A percentile compares a stretch with the other conserved stretches of the same genome.
Evolutionary conservation across 1,140 invertebrate species (phyloP).

Genomic region (Bombus pyrosoma): DNA sequence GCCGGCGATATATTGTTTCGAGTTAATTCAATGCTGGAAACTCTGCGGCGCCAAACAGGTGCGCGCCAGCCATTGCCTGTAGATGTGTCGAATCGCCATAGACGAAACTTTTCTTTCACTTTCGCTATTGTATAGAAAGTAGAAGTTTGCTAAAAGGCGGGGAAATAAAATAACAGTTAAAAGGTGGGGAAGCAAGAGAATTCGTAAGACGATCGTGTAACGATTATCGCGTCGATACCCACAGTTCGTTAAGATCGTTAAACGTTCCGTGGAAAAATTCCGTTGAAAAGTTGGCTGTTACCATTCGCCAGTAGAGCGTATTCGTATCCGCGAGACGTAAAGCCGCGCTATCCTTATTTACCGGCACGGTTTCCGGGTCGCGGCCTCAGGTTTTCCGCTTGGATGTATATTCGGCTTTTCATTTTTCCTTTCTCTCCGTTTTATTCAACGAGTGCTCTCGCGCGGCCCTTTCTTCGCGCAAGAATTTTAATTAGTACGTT

Average conservation of each 20-base stretch:
- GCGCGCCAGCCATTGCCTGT: background rate
- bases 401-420: constrained; percentile 7
- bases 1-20: constrained; percentile 71
- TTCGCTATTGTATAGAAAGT: background rate
- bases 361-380: background rate
- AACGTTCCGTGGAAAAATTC: background rate
- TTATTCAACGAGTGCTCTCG: constrained; percentile 4
- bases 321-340: background rate
- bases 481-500: constrained; percentile 56
- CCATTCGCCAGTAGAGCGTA: background rate
- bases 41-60: constrained; percentile 37
- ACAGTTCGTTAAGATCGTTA: background rate
- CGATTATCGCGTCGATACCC: background rate
- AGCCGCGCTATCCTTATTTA: background rate
- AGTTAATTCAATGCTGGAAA: constrained; percentile 70
- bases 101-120: background rate
- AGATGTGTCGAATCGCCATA: background rate
- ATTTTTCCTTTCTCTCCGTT: background rate
- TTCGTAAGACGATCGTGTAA: background rate
- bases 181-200: background rate
- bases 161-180: background rate
- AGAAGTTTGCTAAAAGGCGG: background rate
- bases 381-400: background rate
- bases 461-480: constrained; percentile 35
- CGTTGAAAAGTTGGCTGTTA: background rate